Percentiles rank a stretch among this genome's conserved stretches.
These are phyloP conservation scores for Drosophila limbata DNA, from an alignment of 2,888 invertebrate species.

Conservation along the genomic window DNA sequence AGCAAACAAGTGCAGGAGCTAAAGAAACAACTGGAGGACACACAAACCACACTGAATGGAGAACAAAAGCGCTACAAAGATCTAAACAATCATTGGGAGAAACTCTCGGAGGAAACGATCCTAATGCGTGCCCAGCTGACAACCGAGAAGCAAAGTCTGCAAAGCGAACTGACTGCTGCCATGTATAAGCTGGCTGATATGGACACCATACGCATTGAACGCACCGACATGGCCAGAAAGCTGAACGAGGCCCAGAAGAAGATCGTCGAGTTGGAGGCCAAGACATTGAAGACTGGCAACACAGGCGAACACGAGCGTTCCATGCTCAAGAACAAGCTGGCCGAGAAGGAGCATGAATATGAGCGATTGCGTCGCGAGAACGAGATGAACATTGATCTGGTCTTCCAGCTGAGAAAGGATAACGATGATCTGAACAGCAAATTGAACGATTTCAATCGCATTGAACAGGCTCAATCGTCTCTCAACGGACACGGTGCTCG, in stretches of 20 bases:
- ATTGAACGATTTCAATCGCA: slow-evolving; percentile 93
- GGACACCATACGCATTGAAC: slow-evolving; percentile 81
- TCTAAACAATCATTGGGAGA: slow-evolving; percentile 92
- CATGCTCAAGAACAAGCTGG: slow-evolving; percentile 89
- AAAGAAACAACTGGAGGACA: slow-evolving; percentile 86
- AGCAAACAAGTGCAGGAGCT: slow-evolving; percentile 89
- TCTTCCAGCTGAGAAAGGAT: slow-evolving; percentile 90
- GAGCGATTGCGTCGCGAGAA: slow-evolving; percentile 89
- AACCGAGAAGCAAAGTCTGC: slow-evolving; percentile 92
- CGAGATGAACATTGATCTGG: slow-evolving; percentile 89
- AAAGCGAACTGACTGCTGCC: slow-evolving; percentile 85
- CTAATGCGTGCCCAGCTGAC: slow-evolving; percentile 92
- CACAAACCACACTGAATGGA: slow-evolving; percentile 89
- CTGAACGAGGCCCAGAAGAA: slow-evolving; percentile 82
- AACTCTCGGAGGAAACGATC: slow-evolving; percentile 93
- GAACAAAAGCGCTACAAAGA: slow-evolving; percentile 92
- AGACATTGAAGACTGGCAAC: slow-evolving; percentile 74
- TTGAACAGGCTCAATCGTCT: slow-evolving; percentile 92
- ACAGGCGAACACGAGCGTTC: slow-evolving; percentile 88
- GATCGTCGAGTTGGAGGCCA: slow-evolving; percentile 81
- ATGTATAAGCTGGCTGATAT: slow-evolving; percentile 80
- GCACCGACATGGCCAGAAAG: slow-evolving; percentile 80
- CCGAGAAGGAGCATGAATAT: slow-evolving; percentile 91
- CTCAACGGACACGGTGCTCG: slow-evolving; percentile 91
- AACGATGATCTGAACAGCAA: slow-evolving; percentile 93